Conservation (phyloP, 2,113 vertebrate species). For the Nansenia antarctica region DNA sequence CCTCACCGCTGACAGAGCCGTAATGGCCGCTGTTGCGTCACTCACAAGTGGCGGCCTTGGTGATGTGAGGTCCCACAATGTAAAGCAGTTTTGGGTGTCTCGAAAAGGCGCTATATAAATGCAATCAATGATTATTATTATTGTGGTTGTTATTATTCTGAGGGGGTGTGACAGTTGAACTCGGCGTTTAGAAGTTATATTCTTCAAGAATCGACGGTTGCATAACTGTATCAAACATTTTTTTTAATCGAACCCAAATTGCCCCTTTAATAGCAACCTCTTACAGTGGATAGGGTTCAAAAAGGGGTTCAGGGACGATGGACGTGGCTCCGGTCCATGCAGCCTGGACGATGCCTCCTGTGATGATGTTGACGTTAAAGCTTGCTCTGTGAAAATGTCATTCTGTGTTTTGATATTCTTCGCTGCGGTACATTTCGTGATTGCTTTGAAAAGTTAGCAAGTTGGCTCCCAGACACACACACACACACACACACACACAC, state of each 20-base stretch:
- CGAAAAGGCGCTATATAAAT: too few relatives aligned
- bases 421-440: constrained; percentile 20
- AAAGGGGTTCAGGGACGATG: neutral
- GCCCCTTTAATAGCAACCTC: too few relatives aligned
- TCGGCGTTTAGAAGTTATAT: neutral
- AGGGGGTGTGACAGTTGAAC: neutral
- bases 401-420: neutral
- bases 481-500: neutral
- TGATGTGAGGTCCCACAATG: too few relatives aligned
- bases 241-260: too few relatives aligned
- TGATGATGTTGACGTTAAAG: neutral
- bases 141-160: too few relatives aligned
- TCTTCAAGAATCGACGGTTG: neutral
- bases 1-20: too few relatives aligned
- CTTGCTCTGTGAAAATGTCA: neutral
- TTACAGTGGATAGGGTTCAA: neutral
- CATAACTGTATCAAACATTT: too few relatives aligned
- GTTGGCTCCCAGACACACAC: neutral
- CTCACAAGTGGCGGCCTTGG: too few relatives aligned
- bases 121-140: too few relatives aligned
- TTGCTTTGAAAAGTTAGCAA: neutral
- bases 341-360: neutral
- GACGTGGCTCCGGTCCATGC: neutral
- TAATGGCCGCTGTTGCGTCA: too few relatives aligned
- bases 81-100: too few relatives aligned